Evolutionary conservation across 2,113 vertebrate species (phyloP).

Genomic region (Aegithalos caudatus): DNA sequence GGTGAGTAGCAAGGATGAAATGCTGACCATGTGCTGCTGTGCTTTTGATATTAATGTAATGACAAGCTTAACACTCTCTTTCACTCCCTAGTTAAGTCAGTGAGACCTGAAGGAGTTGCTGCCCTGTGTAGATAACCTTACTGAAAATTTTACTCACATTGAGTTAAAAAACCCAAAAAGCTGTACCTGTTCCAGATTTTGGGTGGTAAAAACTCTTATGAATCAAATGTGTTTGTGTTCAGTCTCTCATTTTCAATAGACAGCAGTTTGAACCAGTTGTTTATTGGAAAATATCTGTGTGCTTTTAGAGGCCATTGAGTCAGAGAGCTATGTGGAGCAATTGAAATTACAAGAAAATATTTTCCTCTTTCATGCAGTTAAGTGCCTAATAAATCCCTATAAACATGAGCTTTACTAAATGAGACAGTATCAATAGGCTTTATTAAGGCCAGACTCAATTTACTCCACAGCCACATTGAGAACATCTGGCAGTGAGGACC

Average conservation of each 20-base stretch:
- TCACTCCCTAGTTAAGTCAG: background rate
- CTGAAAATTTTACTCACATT: background rate
- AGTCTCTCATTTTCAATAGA: background rate
- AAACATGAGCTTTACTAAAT: conserved; percentile 22
- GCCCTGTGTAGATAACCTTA: background rate
- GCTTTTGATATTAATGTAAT: background rate
- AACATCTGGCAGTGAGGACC: background rate
- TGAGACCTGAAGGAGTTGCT: background rate
- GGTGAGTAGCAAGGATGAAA: background rate
- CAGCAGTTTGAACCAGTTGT: conserved; percentile 25
- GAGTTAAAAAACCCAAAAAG: background rate
- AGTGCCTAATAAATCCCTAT: conserved; percentile 42
- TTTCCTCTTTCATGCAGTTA: conserved; percentile 37
- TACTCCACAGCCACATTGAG: background rate
- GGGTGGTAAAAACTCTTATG: accelerated
- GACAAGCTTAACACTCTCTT: background rate
- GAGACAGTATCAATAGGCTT: conserved; percentile 6
- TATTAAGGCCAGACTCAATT: conserved; percentile 1
- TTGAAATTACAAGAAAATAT: conserved; percentile 41
- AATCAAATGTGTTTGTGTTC: conserved; percentile 21
- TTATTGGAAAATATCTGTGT: conserved; percentile 53
- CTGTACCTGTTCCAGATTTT: background rate
- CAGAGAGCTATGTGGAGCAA: background rate
- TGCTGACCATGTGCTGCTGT: background rate
- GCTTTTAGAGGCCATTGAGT: conserved; percentile 32